These are phyloP conservation scores for Nothoprocta pentlandii DNA, from an alignment of 2,113 vertebrate species.

Conservation along the genomic window DNA sequence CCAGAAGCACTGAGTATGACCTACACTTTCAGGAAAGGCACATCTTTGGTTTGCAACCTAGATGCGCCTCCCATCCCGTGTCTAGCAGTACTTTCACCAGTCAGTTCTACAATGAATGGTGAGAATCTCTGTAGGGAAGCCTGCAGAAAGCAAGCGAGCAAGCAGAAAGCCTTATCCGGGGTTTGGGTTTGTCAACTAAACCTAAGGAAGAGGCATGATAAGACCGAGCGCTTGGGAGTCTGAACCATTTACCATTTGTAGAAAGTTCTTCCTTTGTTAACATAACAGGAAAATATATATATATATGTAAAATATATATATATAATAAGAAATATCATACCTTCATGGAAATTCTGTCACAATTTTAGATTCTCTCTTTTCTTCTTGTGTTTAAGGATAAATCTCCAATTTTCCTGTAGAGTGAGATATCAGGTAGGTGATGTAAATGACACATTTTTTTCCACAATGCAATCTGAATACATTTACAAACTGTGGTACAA, in stretches of 20 bases:
- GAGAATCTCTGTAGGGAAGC: not conserved
- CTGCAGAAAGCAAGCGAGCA: not conserved
- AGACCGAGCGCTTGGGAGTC: not conserved
- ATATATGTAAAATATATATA: not conserved
- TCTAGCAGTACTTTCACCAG: not conserved
- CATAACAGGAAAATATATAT: not conserved
- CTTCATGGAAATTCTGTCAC: not conserved
- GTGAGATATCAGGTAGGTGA: not conserved
- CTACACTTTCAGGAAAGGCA: constrained; percentile 6
- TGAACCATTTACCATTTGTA: not conserved
- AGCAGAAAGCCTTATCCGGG: not conserved
- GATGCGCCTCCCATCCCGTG: not conserved
- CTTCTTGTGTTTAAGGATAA: not conserved
- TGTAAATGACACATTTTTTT: not conserved
- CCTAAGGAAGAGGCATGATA: not conserved
- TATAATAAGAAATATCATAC: not conserved
- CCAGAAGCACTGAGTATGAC: not conserved
- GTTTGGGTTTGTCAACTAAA: not conserved
- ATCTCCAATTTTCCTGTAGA: not conserved
- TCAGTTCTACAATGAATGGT: not conserved
- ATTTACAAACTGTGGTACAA: not conserved
- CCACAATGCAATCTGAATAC: not conserved
- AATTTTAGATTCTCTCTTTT: not conserved
- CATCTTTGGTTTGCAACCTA: not conserved
- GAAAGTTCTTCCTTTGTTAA: not conserved